Percentiles rank a stretch among this genome's conserved stretches.
Evolutionary conservation across 2,888 invertebrate species (phyloP).

Genomic region (Epistrophe eligans): DNA sequence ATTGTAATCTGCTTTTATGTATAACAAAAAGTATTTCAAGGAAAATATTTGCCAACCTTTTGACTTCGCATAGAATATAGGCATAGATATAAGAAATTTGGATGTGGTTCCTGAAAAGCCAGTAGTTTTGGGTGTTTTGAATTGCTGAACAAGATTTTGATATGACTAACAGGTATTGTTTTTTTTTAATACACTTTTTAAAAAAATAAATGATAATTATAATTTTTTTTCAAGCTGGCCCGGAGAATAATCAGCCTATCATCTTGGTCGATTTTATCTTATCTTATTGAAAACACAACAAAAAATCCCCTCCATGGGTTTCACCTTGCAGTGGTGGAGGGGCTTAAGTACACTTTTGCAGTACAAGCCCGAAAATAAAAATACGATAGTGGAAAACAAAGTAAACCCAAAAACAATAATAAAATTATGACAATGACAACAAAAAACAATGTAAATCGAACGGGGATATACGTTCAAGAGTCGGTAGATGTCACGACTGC

Average conservation of each 20-base stretch:
- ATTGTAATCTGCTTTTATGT: no score
- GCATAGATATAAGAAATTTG: neutral
- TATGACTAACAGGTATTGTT: neutral
- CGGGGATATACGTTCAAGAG: slow-evolving; percentile 69
- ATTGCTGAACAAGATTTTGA: neutral
- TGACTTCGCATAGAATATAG: neutral
- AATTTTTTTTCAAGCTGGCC: no score
- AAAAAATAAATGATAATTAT: neutral
- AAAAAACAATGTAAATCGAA: slow-evolving; percentile 45
- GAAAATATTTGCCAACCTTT: neutral
- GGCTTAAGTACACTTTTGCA: slow-evolving; percentile 29
- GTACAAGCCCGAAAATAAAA: neutral
- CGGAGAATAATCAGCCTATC: no score
- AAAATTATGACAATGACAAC: slow-evolving; percentile 48
- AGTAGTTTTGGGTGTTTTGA: neutral
- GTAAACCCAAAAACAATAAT: slow-evolving; percentile 44
- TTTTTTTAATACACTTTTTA: neutral
- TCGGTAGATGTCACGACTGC: slow-evolving; percentile 67
- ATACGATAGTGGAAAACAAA: slow-evolving; percentile 40
- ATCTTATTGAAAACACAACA: neutral
- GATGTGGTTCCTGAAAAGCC: no score
- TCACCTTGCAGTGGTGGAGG: no score
- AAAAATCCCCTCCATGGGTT: no score
- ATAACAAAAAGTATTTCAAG: no score
- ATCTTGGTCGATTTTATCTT: no score